These are phyloP conservation scores for Marcusenius ussheri DNA, from an alignment of 2,113 vertebrate species.

Conservation along the genomic window DNA sequence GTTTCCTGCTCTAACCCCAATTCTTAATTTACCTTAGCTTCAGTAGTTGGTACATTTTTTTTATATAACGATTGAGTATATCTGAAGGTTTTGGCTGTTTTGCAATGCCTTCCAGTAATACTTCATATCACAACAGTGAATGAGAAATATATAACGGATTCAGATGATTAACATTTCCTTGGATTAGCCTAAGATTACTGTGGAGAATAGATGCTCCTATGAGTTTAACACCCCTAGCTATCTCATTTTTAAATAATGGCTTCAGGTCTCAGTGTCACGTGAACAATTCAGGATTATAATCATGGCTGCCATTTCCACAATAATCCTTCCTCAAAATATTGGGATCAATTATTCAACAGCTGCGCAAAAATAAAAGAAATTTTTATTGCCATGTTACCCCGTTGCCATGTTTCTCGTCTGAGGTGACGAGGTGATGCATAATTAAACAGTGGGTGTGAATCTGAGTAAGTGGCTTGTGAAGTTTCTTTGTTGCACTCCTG, in stretches of 20 bases:
- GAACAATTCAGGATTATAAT: background rate
- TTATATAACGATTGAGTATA: background rate
- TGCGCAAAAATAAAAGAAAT: background rate
- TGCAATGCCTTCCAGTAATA: background rate
- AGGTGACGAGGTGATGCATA: background rate
- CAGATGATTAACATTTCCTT: background rate
- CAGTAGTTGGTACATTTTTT: background rate
- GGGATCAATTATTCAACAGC: background rate
- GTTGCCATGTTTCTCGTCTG: background rate
- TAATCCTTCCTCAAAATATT: background rate
- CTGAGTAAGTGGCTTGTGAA: background rate
- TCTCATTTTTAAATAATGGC: background rate
- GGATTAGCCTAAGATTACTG: background rate
- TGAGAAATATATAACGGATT: background rate
- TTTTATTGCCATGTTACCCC: background rate
- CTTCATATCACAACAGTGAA: background rate
- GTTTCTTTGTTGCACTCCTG: background rate
- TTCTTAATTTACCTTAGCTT: background rate
- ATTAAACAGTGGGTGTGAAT: background rate
- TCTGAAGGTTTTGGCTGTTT: background rate
- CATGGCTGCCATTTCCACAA: background rate
- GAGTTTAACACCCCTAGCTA: background rate
- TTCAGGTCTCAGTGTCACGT: slow-evolving; percentile 7
- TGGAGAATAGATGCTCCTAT: background rate
- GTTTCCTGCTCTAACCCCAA: background rate